Percentiles rank a stretch among this genome's conserved stretches.
Conservation (phyloP, 1,140 invertebrate species). For the Macrobrachium rosenbergii region DNA sequence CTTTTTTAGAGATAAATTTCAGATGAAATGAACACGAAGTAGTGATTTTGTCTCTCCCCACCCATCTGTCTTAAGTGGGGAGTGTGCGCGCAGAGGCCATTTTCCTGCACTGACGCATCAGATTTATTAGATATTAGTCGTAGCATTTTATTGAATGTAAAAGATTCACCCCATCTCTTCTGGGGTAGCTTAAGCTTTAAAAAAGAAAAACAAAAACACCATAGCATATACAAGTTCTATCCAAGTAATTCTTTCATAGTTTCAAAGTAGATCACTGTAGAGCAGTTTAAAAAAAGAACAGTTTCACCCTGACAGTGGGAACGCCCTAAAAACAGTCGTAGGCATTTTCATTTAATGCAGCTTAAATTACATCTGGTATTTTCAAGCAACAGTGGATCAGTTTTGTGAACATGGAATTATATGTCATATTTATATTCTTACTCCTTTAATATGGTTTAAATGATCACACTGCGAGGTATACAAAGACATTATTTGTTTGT, state of each 20-base stretch:
- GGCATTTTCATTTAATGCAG: no score
- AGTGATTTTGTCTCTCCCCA: not conserved
- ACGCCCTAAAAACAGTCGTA: no score
- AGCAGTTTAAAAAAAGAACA: slow-evolving; percentile 44
- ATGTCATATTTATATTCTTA: not conserved
- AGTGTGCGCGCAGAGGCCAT: slow-evolving; percentile 2
- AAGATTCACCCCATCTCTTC: slow-evolving; percentile 58
- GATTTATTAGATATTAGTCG: slow-evolving; percentile 30
- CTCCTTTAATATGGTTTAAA: not conserved
- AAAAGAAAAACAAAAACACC: slow-evolving; percentile 36
- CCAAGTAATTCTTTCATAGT: slow-evolving; percentile 38
- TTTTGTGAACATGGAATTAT: no score
- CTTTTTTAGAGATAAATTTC: not conserved
- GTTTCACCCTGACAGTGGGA: slow-evolving; percentile 40
- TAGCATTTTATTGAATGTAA: slow-evolving; percentile 61
- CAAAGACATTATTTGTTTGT: not conserved
- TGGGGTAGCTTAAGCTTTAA: slow-evolving; percentile 58
- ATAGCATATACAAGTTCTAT: slow-evolving; percentile 63
- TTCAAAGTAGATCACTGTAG: slow-evolving; percentile 37
- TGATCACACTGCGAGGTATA: not conserved
- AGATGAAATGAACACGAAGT: not conserved
- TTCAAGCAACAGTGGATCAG: no score
- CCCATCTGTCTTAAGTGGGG: not conserved
- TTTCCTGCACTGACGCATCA: slow-evolving; percentile 30
- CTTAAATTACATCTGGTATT: no score